phyloP scores from a whole-genome alignment of 2,888 invertebrate species.

The Pristionchus exspectatus region DNA sequence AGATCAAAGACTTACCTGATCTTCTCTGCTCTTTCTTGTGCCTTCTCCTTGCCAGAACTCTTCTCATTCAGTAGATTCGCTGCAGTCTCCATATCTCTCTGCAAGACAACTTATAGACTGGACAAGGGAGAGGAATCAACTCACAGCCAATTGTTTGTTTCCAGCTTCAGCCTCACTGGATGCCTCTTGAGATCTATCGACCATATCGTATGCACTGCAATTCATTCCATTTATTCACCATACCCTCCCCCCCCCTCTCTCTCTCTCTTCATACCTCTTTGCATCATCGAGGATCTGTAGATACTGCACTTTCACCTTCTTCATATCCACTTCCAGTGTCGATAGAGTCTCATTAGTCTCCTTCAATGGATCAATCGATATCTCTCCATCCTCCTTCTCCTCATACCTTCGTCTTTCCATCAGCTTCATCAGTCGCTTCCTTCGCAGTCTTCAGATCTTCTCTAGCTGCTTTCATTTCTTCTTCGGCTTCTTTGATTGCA shows the following conservation, averaged over 20 bases:
- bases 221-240: background rate
- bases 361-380: conserved; percentile 10
- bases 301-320: conserved; percentile 80
- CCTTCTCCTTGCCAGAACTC: conserved; percentile 74
- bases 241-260: background rate
- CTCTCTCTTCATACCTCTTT: conserved; percentile 57
- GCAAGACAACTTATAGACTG: conserved; percentile 53
- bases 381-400: too few relatives aligned
- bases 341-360: conserved; percentile 87
- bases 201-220: conserved; percentile 61
- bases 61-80: conserved; percentile 69
- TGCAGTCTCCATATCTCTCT: conserved; percentile 73
- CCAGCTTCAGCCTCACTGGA: conserved; percentile 64
- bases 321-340: conserved; percentile 86
- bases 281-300: conserved; percentile 67
- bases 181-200: conserved; percentile 64
- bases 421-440: conserved; percentile 60
- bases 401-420: conserved; percentile 54
- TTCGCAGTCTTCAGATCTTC: conserved; percentile 63
- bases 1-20: conserved; percentile 61
- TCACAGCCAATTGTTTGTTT: conserved; percentile 65
- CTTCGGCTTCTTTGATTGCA: conserved; percentile 87
- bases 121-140: background rate
- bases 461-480: conserved; percentile 60
- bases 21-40: conserved; percentile 71